Evolutionary conservation across 2,113 vertebrate genomes (phyloP).

Genomic region (Thomomys bottae): DNA sequence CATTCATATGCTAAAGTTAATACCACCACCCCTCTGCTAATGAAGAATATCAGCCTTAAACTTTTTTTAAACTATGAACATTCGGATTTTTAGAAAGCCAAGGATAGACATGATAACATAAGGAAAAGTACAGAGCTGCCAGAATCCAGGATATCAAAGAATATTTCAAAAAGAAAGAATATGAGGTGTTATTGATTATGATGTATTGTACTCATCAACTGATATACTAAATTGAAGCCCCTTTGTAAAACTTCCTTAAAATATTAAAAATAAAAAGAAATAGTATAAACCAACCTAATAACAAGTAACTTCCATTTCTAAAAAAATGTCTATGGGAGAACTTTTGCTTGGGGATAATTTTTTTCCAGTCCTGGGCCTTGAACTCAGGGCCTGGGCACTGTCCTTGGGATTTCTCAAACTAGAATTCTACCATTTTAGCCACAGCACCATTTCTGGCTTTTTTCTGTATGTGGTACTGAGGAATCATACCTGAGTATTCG

Average conservation of each 20-base stretch:
- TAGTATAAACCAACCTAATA: not conserved
- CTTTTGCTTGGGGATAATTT: not conserved
- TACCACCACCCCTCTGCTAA: not conserved
- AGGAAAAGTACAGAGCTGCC: not conserved
- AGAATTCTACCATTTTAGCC: too few species aligned
- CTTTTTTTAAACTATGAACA: not conserved
- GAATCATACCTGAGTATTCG: too few species aligned
- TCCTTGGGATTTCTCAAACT: too few species aligned
- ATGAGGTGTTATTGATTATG: too few species aligned
- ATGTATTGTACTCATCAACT: too few species aligned
- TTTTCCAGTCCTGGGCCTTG: too few species aligned
- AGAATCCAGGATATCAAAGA: not conserved
- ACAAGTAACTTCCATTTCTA: slow-evolving; percentile 22
- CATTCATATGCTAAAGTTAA: slow-evolving; percentile 1
- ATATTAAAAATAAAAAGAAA: not conserved
- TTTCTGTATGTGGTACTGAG: too few species aligned
- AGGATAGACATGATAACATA: not conserved
- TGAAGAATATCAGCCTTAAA: not conserved
- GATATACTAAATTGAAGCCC: too few species aligned
- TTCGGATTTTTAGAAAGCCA: not conserved
- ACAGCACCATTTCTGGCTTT: too few species aligned
- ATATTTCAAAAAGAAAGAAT: slow-evolving; percentile 31
- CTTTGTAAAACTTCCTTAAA: too few species aligned
- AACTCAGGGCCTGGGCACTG: too few species aligned
- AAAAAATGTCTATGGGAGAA: slow-evolving; percentile 13